These are phyloP conservation scores for Microplitis mediator DNA, from an alignment of 1,140 invertebrate species.

Conservation along the genomic window DNA sequence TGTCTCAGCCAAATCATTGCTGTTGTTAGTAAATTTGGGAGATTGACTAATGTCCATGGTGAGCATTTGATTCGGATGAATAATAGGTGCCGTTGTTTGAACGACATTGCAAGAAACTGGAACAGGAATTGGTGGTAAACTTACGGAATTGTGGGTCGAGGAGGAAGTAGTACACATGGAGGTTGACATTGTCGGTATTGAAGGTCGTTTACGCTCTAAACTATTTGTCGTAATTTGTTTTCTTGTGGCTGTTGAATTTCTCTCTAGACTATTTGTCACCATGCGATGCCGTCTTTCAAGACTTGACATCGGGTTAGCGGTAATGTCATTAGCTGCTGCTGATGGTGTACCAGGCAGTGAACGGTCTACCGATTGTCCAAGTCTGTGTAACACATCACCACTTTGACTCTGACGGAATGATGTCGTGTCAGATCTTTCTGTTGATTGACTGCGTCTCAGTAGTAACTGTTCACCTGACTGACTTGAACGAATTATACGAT, in stretches of 20 bases:
- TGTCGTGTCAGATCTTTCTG: conserved; percentile 46
- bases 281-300: conserved; percentile 57
- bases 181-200: conserved; percentile 34
- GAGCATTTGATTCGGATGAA: conserved; percentile 51
- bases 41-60: conserved; percentile 47
- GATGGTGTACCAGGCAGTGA: conserved; percentile 50
- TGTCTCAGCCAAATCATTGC: conserved; percentile 48
- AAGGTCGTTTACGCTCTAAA: conserved; percentile 56
- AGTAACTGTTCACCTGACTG: conserved; percentile 56
- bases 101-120: conserved; percentile 58
- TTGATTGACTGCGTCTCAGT: conserved; percentile 56
- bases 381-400: conserved; percentile 55
- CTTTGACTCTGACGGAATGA: conserved; percentile 58
- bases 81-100: conserved; percentile 53
- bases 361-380: conserved; percentile 55
- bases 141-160: conserved; percentile 46
- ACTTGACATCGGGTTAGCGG: conserved; percentile 37
- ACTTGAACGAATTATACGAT: conserved; percentile 48
- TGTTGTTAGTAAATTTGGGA: conserved; percentile 44
- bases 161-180: conserved; percentile 26
- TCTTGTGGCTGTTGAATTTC: conserved; percentile 52
- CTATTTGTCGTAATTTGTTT: conserved; percentile 57
- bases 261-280: conserved; percentile 58
- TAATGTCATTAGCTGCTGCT: background rate
- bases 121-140: conserved; percentile 53